Evolutionary conservation across 2,797 vertebrate species (phyloP).

Genomic region (Gila robusta): DNA sequence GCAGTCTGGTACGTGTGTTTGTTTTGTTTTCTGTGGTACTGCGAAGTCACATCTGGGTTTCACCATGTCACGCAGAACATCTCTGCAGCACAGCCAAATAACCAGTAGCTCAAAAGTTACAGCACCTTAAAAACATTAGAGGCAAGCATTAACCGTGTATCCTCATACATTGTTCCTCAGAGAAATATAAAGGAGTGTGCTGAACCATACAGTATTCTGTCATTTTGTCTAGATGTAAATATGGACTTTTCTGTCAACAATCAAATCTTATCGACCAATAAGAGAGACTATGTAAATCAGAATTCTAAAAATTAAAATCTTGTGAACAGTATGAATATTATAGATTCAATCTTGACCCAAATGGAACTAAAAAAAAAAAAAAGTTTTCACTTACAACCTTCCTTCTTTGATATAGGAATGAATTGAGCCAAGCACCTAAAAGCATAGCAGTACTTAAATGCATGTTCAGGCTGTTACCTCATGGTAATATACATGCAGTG

Average conservation of each 20-base stretch:
- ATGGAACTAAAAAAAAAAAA: not conserved
- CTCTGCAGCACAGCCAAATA: slow-evolving; percentile 50
- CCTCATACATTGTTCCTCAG: slow-evolving; percentile 6
- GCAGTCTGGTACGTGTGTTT: slow-evolving; percentile 71
- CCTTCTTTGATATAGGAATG: slow-evolving; percentile 2
- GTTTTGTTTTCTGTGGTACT: slow-evolving; percentile 42
- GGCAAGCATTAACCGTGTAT: slow-evolving; percentile 36
- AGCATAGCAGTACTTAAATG: slow-evolving; percentile 35
- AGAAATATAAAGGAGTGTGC: slow-evolving; percentile 22
- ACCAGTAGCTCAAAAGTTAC: slow-evolving; percentile 58
- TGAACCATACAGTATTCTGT: slow-evolving; percentile 17
- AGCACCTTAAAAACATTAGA: slow-evolving; percentile 57
- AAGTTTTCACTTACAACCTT: not conserved
- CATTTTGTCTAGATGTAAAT: not conserved
- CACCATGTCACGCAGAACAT: slow-evolving; percentile 32
- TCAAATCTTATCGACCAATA: not conserved
- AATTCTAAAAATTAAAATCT: not conserved
- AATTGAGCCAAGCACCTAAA: slow-evolving; percentile 42
- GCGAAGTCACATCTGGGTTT: slow-evolving; percentile 33
- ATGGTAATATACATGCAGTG: slow-evolving; percentile 37
- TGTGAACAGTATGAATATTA: not conserved
- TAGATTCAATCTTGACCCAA: not conserved
- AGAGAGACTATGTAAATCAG: slow-evolving; percentile 10
- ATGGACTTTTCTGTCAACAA: not conserved
- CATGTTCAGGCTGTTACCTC: slow-evolving; percentile 22